Conservation (phyloP, 2,888 invertebrate genomes). For the Poecilobothrus nobilitatus region DNA sequence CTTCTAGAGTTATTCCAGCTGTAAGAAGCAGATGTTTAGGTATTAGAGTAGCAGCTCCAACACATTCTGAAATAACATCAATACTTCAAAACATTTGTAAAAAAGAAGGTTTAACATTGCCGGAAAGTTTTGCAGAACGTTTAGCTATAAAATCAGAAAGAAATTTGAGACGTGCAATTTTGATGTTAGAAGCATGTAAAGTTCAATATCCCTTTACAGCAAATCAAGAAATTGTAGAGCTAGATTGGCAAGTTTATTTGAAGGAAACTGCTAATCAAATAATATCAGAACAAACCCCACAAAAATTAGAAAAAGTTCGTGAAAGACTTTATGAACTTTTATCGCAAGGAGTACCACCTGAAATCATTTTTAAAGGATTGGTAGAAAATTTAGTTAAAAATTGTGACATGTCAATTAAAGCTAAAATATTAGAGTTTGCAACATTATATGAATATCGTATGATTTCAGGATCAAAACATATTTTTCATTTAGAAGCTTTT, state of each 20-base stretch:
- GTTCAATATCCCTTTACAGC: slow-evolving; percentile 78
- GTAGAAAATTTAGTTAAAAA: slow-evolving; percentile 75
- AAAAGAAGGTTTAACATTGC: slow-evolving; percentile 72
- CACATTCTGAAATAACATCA: slow-evolving; percentile 60
- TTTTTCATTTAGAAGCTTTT: slow-evolving; percentile 96
- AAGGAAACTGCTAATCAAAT: slow-evolving; percentile 80
- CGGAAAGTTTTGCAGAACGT: slow-evolving; percentile 63
- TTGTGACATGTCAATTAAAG: slow-evolving; percentile 84
- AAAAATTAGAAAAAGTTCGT: slow-evolving; percentile 73
- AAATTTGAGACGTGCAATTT: slow-evolving; percentile 82
- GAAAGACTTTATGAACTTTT: slow-evolving; percentile 86
- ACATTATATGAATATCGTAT: slow-evolving; percentile 88
- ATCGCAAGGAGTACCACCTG: slow-evolving; percentile 87
- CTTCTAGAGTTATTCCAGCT: slow-evolving; percentile 93
- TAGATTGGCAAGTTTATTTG: slow-evolving; percentile 90
- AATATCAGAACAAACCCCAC: slow-evolving; percentile 76
- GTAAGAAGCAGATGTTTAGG: slow-evolving; percentile 91
- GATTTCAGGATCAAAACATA: slow-evolving; percentile 84
- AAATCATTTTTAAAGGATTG: slow-evolving; percentile 82
- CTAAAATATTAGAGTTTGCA: slow-evolving; percentile 75
- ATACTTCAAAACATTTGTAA: slow-evolving; percentile 60
- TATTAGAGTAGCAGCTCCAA: slow-evolving; percentile 85
- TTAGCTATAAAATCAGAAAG: slow-evolving; percentile 74
- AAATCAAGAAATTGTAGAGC: slow-evolving; percentile 72
- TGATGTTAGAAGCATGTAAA: slow-evolving; percentile 90